Base-by-base conservation (phyloP, 2,797 vertebrate genomes). In the Neosilurus hyrtlii region DNA sequence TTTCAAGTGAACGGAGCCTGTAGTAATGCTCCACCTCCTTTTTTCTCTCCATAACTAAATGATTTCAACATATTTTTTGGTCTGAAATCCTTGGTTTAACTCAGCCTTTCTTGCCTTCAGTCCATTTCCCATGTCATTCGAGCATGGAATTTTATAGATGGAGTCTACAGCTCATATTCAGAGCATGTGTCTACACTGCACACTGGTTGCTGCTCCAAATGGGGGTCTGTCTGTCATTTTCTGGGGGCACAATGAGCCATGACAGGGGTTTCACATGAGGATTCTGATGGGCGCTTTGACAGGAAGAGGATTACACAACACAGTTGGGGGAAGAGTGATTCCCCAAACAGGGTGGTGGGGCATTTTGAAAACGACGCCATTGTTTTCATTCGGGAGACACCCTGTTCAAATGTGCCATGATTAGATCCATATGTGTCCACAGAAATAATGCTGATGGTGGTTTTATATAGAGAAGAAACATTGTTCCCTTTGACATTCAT, bases 261-360 rank as follows among this genome's bases (percentile, higher is more conserved):
- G 76, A 82, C 84, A 85, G 80, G 84, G 84, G 80, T 83, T 86
- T 91, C 84, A 85, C 85, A 89, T 90, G 87, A 81, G 88, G 88
- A 78, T 86, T 81, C 62, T 56, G 70, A 76, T 78, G 59, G 75
- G 89, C 89, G 87, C 86, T 90, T 82, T 70, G 43, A 86, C 89
- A 92, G 90, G 91, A 93, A 92, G 91, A 87, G 86, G 88, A 88
- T 92, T 93, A 90, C 90, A 87, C 88, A 91, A 89, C 79, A 84
- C 87, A 89, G 88, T 90, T 86, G 86, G 83, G 79, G 79, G 82
- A 85, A 59, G 70, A 85, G 89, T 86, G 67, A 88, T 89, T 89
- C 89, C 89, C 82, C 88, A 81, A 86, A 82, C 86, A 80, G 56
- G 89, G 85, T 83, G 56, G 89, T 90, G 87, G 90, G 87, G 87